Percentiles rank a stretch among this genome's conserved stretches.
Conservation (phyloP, 2,797 vertebrate species). For the Tachyglossus aculeatus region DNA sequence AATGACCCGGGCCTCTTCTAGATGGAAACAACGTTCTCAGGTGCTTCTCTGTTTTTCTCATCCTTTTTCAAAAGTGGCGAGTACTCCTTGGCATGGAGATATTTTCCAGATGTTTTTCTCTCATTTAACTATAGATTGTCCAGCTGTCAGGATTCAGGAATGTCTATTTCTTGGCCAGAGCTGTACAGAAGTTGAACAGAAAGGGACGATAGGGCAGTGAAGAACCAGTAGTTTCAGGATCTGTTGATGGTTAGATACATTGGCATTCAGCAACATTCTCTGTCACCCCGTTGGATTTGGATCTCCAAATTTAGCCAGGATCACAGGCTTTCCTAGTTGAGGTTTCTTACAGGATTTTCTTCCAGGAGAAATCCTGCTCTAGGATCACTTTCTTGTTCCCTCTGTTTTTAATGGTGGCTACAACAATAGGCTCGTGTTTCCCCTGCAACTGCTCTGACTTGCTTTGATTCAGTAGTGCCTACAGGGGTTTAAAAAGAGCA, state of each 20-base stretch:
- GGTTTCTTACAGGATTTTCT: background rate
- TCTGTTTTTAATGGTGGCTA: conserved; percentile 14
- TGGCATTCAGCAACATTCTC: background rate
- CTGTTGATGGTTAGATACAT: conserved; percentile 4
- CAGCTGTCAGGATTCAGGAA: conserved; percentile 1
- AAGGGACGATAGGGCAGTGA: conserved; percentile 1
- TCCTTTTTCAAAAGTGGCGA: background rate
- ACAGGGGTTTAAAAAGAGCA: conserved; percentile 70
- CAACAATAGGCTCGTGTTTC: conserved; percentile 24
- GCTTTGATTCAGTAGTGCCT: conserved; percentile 57
- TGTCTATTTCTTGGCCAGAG: conserved; percentile 40
- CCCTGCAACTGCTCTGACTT: conserved; percentile 21
- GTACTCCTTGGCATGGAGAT: background rate
- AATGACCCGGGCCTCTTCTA: background rate
- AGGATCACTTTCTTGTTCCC: background rate
- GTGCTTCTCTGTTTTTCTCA: background rate
- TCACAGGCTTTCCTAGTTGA: fast-evolving
- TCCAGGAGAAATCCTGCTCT: background rate
- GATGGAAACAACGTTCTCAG: conserved; percentile 4
- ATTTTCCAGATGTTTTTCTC: background rate
- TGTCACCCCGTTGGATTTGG: conserved; percentile 3
- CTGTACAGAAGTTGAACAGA: background rate
- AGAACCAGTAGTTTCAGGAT: background rate
- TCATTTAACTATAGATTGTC: background rate
- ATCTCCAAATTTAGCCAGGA: background rate